Base-by-base conservation (phyloP, 2,888 invertebrate species). In the Antheraea yamamai region DNA sequence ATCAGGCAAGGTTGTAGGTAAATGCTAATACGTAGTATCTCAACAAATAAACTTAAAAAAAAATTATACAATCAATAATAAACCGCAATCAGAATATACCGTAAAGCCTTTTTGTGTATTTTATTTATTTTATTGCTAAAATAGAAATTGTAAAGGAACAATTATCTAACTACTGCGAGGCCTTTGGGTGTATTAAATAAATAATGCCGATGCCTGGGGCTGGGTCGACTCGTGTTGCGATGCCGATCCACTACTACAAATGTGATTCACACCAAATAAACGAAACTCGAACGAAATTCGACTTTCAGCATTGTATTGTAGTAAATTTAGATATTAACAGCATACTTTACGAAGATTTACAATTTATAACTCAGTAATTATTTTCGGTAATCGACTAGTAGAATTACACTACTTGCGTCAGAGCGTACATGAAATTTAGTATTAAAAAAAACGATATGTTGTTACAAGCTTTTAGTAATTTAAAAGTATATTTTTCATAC, bases 121-220 rank as follows among this genome's bases (percentile, higher is more conserved):
- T 74, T 73, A 64, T 74, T 30, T 74, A 73, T 71, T 72, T 74
- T 68, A 73, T 55, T 68, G 55, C 30, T 16, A 58, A 47, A 55
- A 58, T 39, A 55, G 30, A 81, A 86, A 87, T 89, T 87, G 84
- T 83, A 85, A 84, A 85, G 84, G 85, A 89, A 90, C 92, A 92
- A 93, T 93, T 92, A 93, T 89, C 87, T 88, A 87, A 89, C 90
- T 89, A 86, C 86, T 89, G 81, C 82, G 84, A 85, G 85, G 86
- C 87, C 87, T 89, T 88, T 87, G 89, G 89, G 90, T 87, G 89
- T 89, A 88, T 88, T 94, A 90, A 93, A 93, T 93, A 94, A 92
- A 93, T 92, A 92, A 93, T 91, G 88, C 84, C 81, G 81, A 81
- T 78, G 88, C 89, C 84, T 81, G 80, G 78, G 87, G 88, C 84